Percentiles rank a stretch among this genome's conserved stretches.
These are phyloP conservation scores for Mythimna pallens DNA, from an alignment of 2,888 invertebrate genomes.

Conservation along the genomic window DNA sequence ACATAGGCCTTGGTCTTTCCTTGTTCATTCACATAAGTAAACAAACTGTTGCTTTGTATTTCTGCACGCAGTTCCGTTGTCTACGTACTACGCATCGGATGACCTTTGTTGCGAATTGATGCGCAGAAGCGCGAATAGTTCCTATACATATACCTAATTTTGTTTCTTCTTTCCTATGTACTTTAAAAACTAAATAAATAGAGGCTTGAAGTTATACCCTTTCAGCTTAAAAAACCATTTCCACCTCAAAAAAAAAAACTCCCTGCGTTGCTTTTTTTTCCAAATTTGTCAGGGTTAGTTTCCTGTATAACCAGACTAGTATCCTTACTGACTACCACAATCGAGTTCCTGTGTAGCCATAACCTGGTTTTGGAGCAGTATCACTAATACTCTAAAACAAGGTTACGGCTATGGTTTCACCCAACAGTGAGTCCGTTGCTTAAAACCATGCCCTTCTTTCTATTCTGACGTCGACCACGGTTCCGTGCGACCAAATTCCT, in stretches of 20 bases:
- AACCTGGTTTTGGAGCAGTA: too few relatives aligned
- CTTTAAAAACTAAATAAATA: neutral
- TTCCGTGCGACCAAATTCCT: neutral
- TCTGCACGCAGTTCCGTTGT: conserved; percentile 41
- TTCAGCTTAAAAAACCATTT: neutral
- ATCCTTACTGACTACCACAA: neutral
- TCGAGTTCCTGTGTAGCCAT: too few relatives aligned
- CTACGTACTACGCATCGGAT: conserved; percentile 45
- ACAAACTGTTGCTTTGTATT: conserved; percentile 53
- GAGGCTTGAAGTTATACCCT: neutral
- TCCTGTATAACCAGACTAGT: neutral
- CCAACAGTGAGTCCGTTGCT: too few relatives aligned
- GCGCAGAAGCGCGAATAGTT: conserved; percentile 32
- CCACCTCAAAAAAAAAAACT: neutral
- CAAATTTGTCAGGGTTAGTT: too few relatives aligned
- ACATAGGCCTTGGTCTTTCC: conserved; percentile 35
- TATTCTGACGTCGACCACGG: neutral
- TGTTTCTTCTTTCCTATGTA: neutral
- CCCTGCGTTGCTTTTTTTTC: neutral
- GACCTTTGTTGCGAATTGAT: conserved; percentile 44
- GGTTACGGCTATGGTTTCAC: too few relatives aligned
- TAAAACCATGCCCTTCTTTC: neutral
- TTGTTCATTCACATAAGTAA: conserved; percentile 42
- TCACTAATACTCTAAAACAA: too few relatives aligned
- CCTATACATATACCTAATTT: neutral